Conservation (phyloP, 1,140 invertebrate genomes). For the Drosophila asahinai region DNA sequence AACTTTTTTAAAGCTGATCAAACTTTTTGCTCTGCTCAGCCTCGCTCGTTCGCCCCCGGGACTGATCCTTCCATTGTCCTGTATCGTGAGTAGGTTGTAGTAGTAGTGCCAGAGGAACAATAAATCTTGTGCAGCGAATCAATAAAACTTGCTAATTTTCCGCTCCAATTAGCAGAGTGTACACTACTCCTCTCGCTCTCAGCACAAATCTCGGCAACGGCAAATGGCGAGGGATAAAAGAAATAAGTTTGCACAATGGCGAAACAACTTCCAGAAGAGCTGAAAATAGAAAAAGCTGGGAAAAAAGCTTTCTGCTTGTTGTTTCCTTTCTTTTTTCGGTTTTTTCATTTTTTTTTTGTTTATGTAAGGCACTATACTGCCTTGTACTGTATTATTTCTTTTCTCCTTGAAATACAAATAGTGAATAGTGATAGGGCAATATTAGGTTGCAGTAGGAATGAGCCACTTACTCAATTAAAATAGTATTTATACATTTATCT, state of each 20-base stretch:
- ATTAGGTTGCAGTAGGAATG: neutral
- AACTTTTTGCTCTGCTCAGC: slow-evolving; percentile 3
- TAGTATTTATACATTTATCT: neutral
- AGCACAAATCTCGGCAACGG: slow-evolving; percentile 39
- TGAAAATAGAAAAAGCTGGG: slow-evolving; percentile 6
- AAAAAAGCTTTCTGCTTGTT: slow-evolving; percentile 23
- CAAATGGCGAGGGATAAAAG: slow-evolving; percentile 38
- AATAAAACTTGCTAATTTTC: slow-evolving; percentile 79
- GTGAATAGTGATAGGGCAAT: neutral
- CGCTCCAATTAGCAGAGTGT: slow-evolving; percentile 78
- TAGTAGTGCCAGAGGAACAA: slow-evolving; percentile 47
- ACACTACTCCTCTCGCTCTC: slow-evolving; percentile 18
- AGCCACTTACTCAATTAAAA: slow-evolving; percentile 2
- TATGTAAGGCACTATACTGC: neutral
- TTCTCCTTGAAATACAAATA: slow-evolving; percentile 10
- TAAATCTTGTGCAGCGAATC: slow-evolving; percentile 69
- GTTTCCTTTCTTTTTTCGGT: slow-evolving; percentile 2
- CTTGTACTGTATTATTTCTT: neutral
- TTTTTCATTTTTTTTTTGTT: neutral
- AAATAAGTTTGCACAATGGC: slow-evolving; percentile 53
- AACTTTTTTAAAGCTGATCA: slow-evolving; percentile 36
- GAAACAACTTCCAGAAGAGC: slow-evolving; percentile 30
- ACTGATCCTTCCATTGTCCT: slow-evolving; percentile 8
- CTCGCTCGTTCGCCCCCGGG: neutral
- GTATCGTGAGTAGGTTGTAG: neutral